Conservation (phyloP, 2,797 vertebrate species). For the Acestrorhynchus altus region DNA sequence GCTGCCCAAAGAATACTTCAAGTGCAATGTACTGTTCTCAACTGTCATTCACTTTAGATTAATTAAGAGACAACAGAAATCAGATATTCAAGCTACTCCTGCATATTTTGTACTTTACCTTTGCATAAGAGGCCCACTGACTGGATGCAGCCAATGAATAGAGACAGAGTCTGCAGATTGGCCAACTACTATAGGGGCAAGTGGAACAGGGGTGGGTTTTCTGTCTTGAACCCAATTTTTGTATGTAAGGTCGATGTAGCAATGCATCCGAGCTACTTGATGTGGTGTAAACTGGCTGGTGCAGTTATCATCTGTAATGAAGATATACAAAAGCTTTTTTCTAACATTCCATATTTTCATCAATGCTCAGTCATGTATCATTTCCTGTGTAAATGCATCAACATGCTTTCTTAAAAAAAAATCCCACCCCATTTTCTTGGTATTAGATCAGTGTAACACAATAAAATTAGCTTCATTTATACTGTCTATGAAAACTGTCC, state of each 20-base stretch:
- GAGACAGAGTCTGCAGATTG: conserved; percentile 85
- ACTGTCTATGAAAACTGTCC: too few species aligned
- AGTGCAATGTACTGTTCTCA: background rate
- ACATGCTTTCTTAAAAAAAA: background rate
- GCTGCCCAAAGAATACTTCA: too few species aligned
- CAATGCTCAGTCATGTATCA: background rate
- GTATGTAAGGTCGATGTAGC: conserved; percentile 94
- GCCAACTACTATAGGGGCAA: conserved; percentile 85
- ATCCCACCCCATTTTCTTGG: background rate
- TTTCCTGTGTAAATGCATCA: background rate
- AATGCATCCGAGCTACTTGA: conserved; percentile 97
- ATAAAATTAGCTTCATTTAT: background rate
- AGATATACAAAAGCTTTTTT: conserved; percentile 10
- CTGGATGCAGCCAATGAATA: conserved; percentile 89
- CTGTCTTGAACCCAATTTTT: conserved; percentile 86
- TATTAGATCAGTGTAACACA: background rate
- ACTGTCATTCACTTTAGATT: background rate
- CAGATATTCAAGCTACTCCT: background rate
- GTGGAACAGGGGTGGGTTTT: conserved; percentile 83
- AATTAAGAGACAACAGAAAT: background rate
- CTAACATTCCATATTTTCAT: background rate
- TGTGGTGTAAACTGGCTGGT: conserved; percentile 96
- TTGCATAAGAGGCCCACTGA: conserved; percentile 87
- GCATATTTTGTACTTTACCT: conserved; percentile 76
- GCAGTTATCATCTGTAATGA: conserved; percentile 89